Base-by-base conservation (phyloP, 2,113 vertebrate genomes). In the Eidolon helvum region DNA sequence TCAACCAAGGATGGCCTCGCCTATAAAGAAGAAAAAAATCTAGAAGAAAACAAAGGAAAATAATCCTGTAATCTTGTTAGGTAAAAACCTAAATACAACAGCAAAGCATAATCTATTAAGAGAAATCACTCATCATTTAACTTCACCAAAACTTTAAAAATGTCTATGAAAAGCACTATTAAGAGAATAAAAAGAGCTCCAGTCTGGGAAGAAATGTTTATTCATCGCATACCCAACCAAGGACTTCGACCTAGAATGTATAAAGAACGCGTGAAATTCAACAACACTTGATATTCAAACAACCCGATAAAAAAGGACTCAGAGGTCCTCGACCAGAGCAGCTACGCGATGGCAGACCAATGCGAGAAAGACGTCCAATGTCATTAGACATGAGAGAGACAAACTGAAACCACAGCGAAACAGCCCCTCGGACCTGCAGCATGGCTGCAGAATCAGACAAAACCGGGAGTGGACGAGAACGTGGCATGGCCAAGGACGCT, bases 311-410 rank as follows among this genome's bases (percentile, higher is more conserved):
- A 10, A 35, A 68, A 28, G 38, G 40, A 7, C 12, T 21, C 16
- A 9, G 22, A 45, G 33, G 15, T 26, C 11, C 30, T 4, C 0
- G 50, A 4, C 9, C 69, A 11, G 35, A 33, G 53, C 9, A 6
- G 77, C n/a, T 2, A 3, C 0, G 4, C 7, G 33, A 6, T 0
- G 5, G 48, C 15, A 7, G 7, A 55, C 0, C 35, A 19, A 40
- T 0, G 7, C 7, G 1, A 0, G 2, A 2, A 33, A 22, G 57
- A 10, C 0, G 14, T 0, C n/a, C 26, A 7, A 0, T 50, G 48
- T 35, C 26, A 0, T 11, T 0, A 4, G 77, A 43, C 19, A 0
- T 19, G 57, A 45, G 55, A 38, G 14, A 14, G 0, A 14, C 14
- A 10, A 3, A 50, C 48, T 0, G 48, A 50, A 50, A 3, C 48